Conservation (phyloP, 2,888 invertebrate genomes). For the Odontothrips loti region DNA sequence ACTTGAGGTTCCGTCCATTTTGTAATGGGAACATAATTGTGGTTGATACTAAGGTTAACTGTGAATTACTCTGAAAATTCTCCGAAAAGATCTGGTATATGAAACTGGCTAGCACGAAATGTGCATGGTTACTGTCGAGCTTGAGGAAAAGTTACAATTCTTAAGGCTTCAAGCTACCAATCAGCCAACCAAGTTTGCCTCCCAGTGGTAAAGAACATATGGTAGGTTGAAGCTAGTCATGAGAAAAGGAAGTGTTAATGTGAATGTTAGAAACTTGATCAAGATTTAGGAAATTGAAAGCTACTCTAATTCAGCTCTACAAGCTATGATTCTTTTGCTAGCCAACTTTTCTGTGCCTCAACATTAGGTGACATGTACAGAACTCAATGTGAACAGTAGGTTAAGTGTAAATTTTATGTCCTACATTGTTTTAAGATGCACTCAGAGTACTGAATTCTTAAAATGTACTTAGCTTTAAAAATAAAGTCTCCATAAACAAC, state of each 20-base stretch:
- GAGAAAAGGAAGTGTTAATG: not conserved
- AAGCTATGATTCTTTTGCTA: not conserved
- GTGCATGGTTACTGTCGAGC: too few species aligned
- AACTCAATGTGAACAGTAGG: not conserved
- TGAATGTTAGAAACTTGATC: not conserved
- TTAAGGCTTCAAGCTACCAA: too few species aligned
- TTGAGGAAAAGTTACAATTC: too few species aligned
- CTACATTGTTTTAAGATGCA: not conserved
- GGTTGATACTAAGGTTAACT: too few species aligned
- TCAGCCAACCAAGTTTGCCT: too few species aligned
- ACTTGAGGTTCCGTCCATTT: not conserved
- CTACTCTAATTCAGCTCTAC: too few species aligned
- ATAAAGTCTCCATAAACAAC: not conserved
- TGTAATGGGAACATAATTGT: not conserved
- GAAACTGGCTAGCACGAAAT: too few species aligned
- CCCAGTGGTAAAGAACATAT: too few species aligned
- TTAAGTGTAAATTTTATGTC: constrained; percentile 7
- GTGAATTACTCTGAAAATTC: too few species aligned
- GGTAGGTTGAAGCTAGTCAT: not conserved
- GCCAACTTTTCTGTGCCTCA: not conserved
- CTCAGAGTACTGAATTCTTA: constrained; percentile 11
- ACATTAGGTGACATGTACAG: not conserved
- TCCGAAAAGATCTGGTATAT: too few species aligned
- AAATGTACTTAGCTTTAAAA: not conserved
- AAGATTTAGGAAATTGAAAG: too few species aligned